phyloP scores from a whole-genome alignment of 1,140 invertebrate species.

The Heliconius hewitsoni region DNA sequence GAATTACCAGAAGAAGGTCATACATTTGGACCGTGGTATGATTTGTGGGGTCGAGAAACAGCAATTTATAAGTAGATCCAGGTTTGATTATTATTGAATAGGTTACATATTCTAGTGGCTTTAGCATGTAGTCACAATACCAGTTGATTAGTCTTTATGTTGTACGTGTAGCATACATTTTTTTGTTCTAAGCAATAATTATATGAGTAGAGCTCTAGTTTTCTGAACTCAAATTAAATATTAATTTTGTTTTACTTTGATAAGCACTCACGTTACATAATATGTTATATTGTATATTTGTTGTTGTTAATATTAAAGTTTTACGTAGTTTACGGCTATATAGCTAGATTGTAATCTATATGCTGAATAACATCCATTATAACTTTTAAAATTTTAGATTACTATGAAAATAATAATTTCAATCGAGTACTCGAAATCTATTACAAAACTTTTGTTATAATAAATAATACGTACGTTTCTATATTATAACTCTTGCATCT shows the following conservation, averaged over 20 bases:
- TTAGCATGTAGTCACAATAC: conserved; percentile 28
- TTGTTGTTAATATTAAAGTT: conserved; percentile 45
- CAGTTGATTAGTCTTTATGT: conserved; percentile 27
- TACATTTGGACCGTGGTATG: conserved; percentile 93
- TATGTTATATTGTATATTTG: conserved; percentile 39
- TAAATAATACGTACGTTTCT: background rate
- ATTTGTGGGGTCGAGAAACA: conserved; percentile 87
- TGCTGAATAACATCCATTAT: no score
- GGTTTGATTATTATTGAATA: conserved; percentile 44
- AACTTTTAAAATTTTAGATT: no score
- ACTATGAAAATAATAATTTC: background rate
- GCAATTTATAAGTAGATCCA: conserved; percentile 73
- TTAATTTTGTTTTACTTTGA: background rate
- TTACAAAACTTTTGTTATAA: background rate
- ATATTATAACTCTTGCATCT: background rate
- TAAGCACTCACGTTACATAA: background rate
- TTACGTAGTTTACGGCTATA: background rate
- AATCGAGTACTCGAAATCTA: background rate
- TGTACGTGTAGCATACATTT: background rate
- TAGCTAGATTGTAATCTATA: background rate
- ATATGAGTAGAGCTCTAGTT: background rate
- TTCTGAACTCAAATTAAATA: background rate
- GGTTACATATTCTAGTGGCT: conserved; percentile 31
- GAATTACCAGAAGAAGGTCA: conserved; percentile 83
- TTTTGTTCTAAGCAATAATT: conserved; percentile 4